Base-by-base conservation (phyloP, 2,888 invertebrate genomes). In the Busseola fusca region DNA sequence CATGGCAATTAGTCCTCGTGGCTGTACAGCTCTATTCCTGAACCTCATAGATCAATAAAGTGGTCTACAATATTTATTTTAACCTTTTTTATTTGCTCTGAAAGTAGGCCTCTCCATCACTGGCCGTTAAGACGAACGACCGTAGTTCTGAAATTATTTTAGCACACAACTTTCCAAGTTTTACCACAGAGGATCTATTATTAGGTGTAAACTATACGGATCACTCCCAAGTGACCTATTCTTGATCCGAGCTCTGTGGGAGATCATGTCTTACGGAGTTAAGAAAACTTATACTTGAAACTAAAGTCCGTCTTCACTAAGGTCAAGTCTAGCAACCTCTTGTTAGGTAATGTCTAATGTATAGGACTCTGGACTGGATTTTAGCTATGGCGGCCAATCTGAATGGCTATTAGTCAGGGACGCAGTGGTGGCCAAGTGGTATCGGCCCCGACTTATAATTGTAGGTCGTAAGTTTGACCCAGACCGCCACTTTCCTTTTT, bases 131-230 rank as follows among this genome's bases (percentile, higher is more conserved):
- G 40, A 71, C 54, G 71, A 64, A 71, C n/a, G 59, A 76, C 60
- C 18, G 40, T 34, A 62, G 34, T 56, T 71, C 14, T 27, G 18
- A 63, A 45, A 59, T 75, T 69, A 58, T 64, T 77, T 64, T 71
- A 64, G 48, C 16, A 16, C 12, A 34, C 12, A 71, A 76, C 71
- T 75, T 75, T 37, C 60, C 0, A 70, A 70, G 42, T 71, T 64
- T 58, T 14, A 27, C 76, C 71, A 37, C 64, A 52, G 12, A 56
- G 48, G 71, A 27, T 60, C 50, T 60, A 42, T 56, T 64, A 75
- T 75, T 71, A 56, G 50, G 54, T 72, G 60, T 25, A 52, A 75
- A 77, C 59, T 71, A 60, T 75, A 72, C 56, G 56, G 75, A 75
- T 75, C 56, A 56, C 64, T 71, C 75, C 64, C 75, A 16, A 62